Evolutionary conservation across 1,140 invertebrate genomes (phyloP).

Genomic region (Drosophila prosaltans): DNA sequence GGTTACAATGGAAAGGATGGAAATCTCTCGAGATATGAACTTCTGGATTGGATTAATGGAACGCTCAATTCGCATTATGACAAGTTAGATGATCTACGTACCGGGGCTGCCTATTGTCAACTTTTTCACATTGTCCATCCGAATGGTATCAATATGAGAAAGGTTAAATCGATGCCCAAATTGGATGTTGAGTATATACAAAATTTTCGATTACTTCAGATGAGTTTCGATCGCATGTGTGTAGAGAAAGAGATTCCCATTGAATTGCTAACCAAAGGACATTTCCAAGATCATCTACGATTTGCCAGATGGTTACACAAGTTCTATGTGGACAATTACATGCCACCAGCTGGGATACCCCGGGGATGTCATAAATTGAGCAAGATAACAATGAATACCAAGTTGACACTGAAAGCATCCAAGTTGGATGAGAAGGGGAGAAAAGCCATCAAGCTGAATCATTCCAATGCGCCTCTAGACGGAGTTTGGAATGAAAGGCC

Average conservation of each 20-base stretch:
- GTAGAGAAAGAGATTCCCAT: background rate
- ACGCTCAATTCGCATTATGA: background rate
- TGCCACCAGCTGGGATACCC: background rate
- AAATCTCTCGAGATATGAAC: background rate
- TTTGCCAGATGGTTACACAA: background rate
- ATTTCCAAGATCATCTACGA: background rate
- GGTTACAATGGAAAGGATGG: background rate
- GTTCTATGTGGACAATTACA: background rate
- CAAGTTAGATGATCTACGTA: background rate
- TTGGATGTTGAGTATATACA: background rate
- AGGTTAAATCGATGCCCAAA: background rate
- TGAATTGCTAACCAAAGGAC: background rate
- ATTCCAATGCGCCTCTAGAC: too few species aligned
- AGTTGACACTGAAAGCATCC: background rate
- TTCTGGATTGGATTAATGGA: background rate
- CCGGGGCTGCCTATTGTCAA: background rate
- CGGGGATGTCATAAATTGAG: background rate
- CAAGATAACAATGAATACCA: background rate
- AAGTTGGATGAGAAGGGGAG: background rate
- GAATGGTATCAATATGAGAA: background rate
- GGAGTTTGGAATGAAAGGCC: background rate
- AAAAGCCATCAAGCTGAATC: too few species aligned
- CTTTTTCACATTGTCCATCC: background rate
- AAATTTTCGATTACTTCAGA: background rate
- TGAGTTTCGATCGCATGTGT: background rate